Base-by-base conservation (phyloP, 2,888 invertebrate species). In the Ormyrus rosae region DNA sequence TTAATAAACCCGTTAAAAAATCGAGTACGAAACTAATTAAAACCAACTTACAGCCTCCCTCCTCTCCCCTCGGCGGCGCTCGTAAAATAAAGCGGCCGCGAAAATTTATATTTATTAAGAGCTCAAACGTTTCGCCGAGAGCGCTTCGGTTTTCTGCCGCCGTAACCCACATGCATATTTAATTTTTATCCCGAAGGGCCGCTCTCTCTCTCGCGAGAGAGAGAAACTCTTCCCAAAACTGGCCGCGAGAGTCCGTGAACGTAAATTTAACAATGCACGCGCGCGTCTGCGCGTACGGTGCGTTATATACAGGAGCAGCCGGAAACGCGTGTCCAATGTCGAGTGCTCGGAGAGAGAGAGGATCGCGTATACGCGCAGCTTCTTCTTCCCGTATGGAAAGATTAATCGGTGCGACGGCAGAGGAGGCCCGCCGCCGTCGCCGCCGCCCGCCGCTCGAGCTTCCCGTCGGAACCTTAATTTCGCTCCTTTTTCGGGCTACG, bases 361-460 rank as follows among this genome's bases (percentile, higher is more conserved):
- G 34, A 34, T 34, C 46, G 61, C n/a, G 63, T 58, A 34, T 34
- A 53, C 50, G 46, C n/a, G 7, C n/a, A 63, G 60, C 60, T 77
- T 73, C 71, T 55, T 78, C 73, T 78, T 75, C 67, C 63, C 61
- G 68, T 50, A 77, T 10, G 65, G 73, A 72, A 61, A 78, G 75
- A 83, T 80, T 81, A 81, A 83, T 80, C 78, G 80, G 68, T 70
- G 69, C 78, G 78, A 83, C 81, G 83, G 80, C 69, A 72, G 71
- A 73, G 48, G 48, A 34, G 46, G 48, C 19, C 51, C 34, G 10
- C 13, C 46, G 46, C 56, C 8, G 58, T 8, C 13, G 5, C 65
- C 34, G 45, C 10, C 46, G 46, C 56, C 8, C 51, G 8, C 13
- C 3, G 60, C 19, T 63, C 51, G 34, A 34, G 81, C 70, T 61